Evolutionary conservation across 2,888 invertebrate genomes (phyloP), one percentile per base, ranked within the genome.

Genomic region (Argyresthia goedartella): DNA sequence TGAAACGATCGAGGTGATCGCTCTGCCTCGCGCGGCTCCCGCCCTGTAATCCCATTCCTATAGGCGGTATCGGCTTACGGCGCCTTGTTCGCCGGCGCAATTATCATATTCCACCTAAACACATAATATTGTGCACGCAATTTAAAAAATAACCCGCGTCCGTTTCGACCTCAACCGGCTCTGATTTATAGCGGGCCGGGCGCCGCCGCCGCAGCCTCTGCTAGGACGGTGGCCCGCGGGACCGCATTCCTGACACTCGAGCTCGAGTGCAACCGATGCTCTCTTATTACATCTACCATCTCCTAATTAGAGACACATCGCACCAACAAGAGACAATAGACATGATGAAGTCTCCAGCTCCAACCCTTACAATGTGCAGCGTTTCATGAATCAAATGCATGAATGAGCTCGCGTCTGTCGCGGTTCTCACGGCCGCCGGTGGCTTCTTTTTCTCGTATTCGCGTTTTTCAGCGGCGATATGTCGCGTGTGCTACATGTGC

Each of bases 31-130:
- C 43, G 15, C 43, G 50, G 43, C 42, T 11, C 52, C 66, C 71
- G 72, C 70, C 73, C 79, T 81, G 82, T 82, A 82, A 82, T 82
- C 79, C 79, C 81, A 79, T 25, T 25, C 25, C 25, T 25, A 25
- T 76, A 62, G 76, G 60, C 75, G 80, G 81, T 84, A 80, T 84
- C 80, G 76, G 76, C 73, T 86, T 84, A 80, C 81, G 77, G 84
- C 82, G 84, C 80, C 79, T 79, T 78, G 69, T 25, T 25, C 67
- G 63, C 67, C 66, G 66, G 66, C 67, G 77, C 82, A 86, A 86
- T 86, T 86, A 85, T 86, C 81, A 82, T 84, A 84, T 84, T 84
- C 82, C 81, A 81, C 80, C 85, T 84, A 85, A 85, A 85, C 82
- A 84, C 81, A 82, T 84, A 81, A 84, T 84, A 84, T 81, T 81